Percentiles rank a stretch among this genome's conserved stretches.
Conservation (phyloP, 2,888 invertebrate species). For the Amiota minor region DNA sequence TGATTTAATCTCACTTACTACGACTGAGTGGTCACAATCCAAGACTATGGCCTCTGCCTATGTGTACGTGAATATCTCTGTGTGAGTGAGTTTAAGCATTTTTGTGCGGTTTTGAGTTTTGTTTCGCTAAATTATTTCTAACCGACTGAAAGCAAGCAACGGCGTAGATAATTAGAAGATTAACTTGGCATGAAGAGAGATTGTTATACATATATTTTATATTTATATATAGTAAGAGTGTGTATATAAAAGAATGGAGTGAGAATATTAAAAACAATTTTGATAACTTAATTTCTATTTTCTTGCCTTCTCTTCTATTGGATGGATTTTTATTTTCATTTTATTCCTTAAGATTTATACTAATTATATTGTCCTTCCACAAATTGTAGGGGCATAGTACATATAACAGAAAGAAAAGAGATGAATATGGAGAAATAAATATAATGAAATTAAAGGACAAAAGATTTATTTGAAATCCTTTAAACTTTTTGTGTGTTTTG, state of each 20-base stretch:
- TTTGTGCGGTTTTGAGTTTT: background rate
- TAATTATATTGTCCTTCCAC: background rate
- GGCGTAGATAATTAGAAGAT: slow-evolving; percentile 22
- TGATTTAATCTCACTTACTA: slow-evolving; percentile 55
- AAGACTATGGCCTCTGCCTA: slow-evolving; percentile 38
- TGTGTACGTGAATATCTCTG: slow-evolving; percentile 16
- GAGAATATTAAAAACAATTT: slow-evolving; percentile 8
- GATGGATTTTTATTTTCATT: background rate
- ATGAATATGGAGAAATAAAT: too few species aligned
- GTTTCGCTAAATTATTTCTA: slow-evolving; percentile 51
- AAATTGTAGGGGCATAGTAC: too few species aligned
- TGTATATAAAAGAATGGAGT: background rate
- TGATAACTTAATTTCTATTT: background rate
- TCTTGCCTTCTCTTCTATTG: background rate
- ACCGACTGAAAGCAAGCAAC: slow-evolving; percentile 40
- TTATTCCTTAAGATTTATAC: slow-evolving; percentile 5
- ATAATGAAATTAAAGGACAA: too few species aligned
- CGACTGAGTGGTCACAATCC: slow-evolving; percentile 55
- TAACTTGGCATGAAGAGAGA: background rate
- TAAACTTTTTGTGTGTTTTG: too few species aligned
- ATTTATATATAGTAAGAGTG: too few species aligned
- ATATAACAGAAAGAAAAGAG: too few species aligned
- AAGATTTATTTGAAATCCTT: too few species aligned
- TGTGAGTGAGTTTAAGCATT: background rate
- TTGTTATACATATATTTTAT: too few species aligned